Conservation (phyloP, 1,140 invertebrate genomes). For the Phenacoccus solenopsis region DNA sequence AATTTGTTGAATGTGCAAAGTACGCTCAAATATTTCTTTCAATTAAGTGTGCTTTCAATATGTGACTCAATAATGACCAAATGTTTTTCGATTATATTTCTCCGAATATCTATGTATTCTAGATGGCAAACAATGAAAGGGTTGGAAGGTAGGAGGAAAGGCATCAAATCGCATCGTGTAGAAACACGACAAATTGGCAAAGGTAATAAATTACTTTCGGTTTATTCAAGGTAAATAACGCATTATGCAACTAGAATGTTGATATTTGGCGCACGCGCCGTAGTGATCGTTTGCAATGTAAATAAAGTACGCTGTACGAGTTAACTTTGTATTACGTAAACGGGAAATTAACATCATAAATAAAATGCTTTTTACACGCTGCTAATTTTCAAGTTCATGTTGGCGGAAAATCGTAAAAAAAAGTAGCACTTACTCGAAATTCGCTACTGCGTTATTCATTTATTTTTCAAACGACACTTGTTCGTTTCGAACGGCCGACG, state of each 20-base stretch:
- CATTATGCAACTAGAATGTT: conserved; percentile 2
- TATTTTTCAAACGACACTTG: not conserved
- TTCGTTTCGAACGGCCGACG: not conserved
- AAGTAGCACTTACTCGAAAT: not conserved
- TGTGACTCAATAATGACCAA: too few relatives aligned
- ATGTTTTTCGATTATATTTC: too few relatives aligned
- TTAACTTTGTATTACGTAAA: conserved; percentile 3
- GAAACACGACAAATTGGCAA: not conserved
- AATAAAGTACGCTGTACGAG: not conserved
- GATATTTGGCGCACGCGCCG: not conserved
- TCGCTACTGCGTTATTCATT: not conserved
- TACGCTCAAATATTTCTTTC: too few relatives aligned
- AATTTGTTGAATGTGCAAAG: too few relatives aligned
- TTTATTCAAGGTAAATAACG: conserved; percentile 2
- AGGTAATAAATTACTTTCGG: not conserved
- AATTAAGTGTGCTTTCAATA: too few relatives aligned
- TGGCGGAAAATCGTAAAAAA: conserved; percentile 1
- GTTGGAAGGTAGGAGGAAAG: not conserved
- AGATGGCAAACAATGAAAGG: too few relatives aligned
- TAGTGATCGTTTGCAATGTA: not conserved
- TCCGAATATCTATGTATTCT: too few relatives aligned
- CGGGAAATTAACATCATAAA: not conserved
- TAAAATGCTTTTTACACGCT: not conserved
- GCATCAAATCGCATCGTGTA: too few relatives aligned
- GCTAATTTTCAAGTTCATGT: conserved; percentile 2